Percentiles rank a stretch among this genome's conserved stretches.
Evolutionary conservation across 2,113 vertebrate genomes (phyloP).

Genomic region (Corydoras sp.): DNA sequence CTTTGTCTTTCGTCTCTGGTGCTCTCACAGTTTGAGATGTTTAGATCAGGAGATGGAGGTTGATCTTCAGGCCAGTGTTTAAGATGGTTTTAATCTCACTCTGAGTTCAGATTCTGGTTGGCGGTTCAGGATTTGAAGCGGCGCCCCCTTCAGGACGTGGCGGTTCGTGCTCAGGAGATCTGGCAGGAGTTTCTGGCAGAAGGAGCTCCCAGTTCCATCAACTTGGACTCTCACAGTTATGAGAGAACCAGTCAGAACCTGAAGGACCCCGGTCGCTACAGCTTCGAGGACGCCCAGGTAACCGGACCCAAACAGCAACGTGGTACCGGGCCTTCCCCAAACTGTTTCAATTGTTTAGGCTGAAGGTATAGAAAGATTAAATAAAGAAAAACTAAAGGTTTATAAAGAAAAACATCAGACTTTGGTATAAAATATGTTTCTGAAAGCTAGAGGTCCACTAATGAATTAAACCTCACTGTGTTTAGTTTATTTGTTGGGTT

Average conservation of each 20-base stretch:
- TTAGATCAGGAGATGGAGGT: no score
- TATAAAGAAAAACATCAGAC: background rate
- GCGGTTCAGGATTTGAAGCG: slow-evolving; percentile 90
- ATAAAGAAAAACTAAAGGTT: no score
- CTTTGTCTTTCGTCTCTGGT: no score
- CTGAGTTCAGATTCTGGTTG: slow-evolving; percentile 81
- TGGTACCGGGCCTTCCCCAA: no score
- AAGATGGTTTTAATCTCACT: no score
- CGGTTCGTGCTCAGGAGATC: slow-evolving; percentile 83
- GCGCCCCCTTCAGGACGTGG: slow-evolving; percentile 83
- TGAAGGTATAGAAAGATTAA: no score
- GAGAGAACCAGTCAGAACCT: slow-evolving; percentile 93
- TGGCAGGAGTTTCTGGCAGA: slow-evolving; percentile 96
- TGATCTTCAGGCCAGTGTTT: no score
- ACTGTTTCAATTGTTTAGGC: no score
- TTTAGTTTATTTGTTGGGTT: background rate
- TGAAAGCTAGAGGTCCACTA: no score
- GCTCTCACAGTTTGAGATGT: no score
- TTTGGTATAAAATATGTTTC: background rate
- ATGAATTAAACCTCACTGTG: no score
- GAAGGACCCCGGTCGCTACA: slow-evolving; percentile 88
- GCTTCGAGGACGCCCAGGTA: slow-evolving; percentile 94
- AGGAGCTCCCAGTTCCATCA: slow-evolving; percentile 90
- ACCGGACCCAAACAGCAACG: background rate
- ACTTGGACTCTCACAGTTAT: slow-evolving; percentile 95